Conservation (phyloP, 2,797 vertebrate genomes). For the Pseudomugil tenellus region DNA sequence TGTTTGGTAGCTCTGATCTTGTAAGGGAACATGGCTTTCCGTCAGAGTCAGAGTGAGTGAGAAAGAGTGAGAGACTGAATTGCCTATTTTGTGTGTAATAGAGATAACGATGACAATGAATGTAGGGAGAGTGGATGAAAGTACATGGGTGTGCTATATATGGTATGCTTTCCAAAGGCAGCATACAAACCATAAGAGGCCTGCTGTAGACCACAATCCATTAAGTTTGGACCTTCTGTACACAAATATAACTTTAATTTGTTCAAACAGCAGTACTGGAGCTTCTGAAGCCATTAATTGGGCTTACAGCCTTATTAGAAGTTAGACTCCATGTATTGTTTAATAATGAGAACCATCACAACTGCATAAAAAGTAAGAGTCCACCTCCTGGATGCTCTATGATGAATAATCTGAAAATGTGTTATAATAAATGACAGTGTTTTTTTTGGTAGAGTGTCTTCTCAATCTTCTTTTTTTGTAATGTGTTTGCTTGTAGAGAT, state of each 20-base stretch:
- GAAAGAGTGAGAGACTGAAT: conserved; percentile 12
- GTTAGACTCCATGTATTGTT: background rate
- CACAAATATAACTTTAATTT: conserved; percentile 33
- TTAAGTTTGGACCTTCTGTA: conserved; percentile 37
- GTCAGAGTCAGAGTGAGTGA: background rate
- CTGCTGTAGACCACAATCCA: conserved; percentile 38
- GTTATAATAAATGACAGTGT: conserved; percentile 1
- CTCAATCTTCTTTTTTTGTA: background rate
- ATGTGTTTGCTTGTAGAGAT: background rate
- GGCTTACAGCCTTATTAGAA: conserved; percentile 3
- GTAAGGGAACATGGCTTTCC: conserved; percentile 10
- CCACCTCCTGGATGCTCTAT: background rate
- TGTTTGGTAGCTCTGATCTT: conserved; percentile 12
- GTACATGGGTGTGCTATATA: conserved; percentile 30
- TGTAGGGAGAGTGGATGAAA: conserved; percentile 27
- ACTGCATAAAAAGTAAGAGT: background rate
- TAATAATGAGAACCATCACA: background rate
- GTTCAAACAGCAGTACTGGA: conserved; percentile 6
- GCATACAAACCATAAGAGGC: conserved; percentile 23
- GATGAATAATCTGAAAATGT: conserved; percentile 9
- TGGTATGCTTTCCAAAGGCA: conserved; percentile 30
- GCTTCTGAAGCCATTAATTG: conserved; percentile 7
- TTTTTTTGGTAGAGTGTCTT: conserved; percentile 7
- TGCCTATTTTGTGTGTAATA: conserved; percentile 28
- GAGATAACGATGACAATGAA: conserved; percentile 31